Conservation (phyloP, 2,888 invertebrate genomes). For the Temnothorax rugatulus region DNA sequence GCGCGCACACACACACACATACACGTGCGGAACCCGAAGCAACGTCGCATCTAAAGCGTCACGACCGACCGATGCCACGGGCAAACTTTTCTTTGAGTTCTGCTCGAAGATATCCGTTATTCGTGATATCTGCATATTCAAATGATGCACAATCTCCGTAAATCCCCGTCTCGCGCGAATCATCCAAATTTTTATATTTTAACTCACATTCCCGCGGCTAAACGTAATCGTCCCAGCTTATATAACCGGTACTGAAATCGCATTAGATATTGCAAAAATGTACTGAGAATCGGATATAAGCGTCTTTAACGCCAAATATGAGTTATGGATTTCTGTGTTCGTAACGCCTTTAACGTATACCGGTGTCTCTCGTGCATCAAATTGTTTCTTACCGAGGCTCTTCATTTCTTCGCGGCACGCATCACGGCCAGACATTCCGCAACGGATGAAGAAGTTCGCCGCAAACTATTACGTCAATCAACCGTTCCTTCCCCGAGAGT, state of each 20-base stretch:
- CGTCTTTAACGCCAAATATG: not conserved
- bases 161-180: not conserved
- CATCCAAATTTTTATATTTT: not conserved
- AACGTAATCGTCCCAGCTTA: not conserved
- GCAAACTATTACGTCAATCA: conserved; percentile 53
- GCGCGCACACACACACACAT: conserved; percentile 8
- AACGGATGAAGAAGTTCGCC: conserved; percentile 39
- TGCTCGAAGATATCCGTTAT: conserved; percentile 44
- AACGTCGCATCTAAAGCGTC: conserved; percentile 22
- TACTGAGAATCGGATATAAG: not conserved
- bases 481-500: conserved; percentile 30
- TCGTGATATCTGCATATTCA: conserved; percentile 31
- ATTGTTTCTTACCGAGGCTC: conserved; percentile 16
- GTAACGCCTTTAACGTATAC: not conserved
- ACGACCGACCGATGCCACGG: not conserved
- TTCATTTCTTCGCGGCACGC: conserved; percentile 36
- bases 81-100: conserved; percentile 51
- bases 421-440: conserved; percentile 29
- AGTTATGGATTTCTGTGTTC: not conserved
- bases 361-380: not conserved
- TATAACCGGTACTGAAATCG: not conserved
- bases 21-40: conserved; percentile 1
- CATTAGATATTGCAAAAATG: not conserved
- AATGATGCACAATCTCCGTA: conserved; percentile 19
- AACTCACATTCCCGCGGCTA: not conserved